Conservation (phyloP, 2,888 invertebrate genomes). For the Matsumyia berberina region DNA sequence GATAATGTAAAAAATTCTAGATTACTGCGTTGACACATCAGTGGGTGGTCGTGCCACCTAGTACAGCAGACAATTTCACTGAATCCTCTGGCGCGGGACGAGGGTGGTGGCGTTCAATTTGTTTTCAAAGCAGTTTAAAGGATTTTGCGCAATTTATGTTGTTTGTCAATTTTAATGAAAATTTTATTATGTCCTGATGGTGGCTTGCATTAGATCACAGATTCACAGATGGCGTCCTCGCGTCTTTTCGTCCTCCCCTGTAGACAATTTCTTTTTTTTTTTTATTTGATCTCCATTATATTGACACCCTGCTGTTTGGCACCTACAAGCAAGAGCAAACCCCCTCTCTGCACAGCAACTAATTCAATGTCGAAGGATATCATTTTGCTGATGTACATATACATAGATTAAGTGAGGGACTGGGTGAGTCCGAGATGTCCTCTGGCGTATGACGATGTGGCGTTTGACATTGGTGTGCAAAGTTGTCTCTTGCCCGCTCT, state of each 20-base stretch:
- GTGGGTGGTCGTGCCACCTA: slow-evolving; percentile 56
- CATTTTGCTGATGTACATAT: slow-evolving; percentile 50
- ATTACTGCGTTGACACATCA: slow-evolving; percentile 73
- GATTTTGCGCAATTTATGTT: slow-evolving; percentile 79
- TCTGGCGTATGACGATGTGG: slow-evolving; percentile 57
- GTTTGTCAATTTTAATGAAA: slow-evolving; percentile 79
- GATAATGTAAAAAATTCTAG: slow-evolving; percentile 74
- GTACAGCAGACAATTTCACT: slow-evolving; percentile 24
- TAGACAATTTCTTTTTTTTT: slow-evolving; percentile 12
- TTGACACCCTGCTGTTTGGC: slow-evolving; percentile 73
- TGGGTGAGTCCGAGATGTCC: slow-evolving; percentile 30
- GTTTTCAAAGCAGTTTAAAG: slow-evolving; percentile 79
- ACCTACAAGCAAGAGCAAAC: slow-evolving; percentile 49
- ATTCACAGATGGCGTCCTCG: slow-evolving; percentile 54
- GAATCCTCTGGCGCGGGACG: slow-evolving; percentile 23
- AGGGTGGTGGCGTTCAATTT: slow-evolving; percentile 77
- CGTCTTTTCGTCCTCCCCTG: slow-evolving; percentile 7
- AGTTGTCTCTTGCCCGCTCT: slow-evolving; percentile 32
- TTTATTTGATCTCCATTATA: slow-evolving; percentile 62
- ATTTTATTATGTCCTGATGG: slow-evolving; percentile 77
- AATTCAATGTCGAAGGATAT: slow-evolving; percentile 72
- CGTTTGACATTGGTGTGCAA: slow-evolving; percentile 66
- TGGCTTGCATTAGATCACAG: slow-evolving; percentile 61
- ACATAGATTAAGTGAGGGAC: slow-evolving; percentile 9
- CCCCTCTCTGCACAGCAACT: slow-evolving; percentile 17